Evolutionary conservation across 2,797 vertebrate genomes (phyloP).

Genomic region (Darevskia mixta): DNA sequence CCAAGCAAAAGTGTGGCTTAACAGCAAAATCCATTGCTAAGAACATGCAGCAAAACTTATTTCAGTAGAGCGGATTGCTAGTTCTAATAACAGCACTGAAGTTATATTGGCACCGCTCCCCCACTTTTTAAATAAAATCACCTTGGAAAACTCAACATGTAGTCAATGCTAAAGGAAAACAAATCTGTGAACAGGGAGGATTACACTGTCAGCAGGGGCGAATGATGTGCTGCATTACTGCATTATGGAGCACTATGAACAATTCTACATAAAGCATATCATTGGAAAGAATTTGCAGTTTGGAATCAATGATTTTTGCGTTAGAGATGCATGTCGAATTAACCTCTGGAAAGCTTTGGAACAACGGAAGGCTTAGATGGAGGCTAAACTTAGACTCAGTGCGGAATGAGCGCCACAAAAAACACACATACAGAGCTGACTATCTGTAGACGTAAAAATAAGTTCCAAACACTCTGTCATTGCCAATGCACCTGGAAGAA

Average conservation of each 20-base stretch:
- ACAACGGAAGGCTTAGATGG: conserved; percentile 13
- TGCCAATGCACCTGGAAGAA: no score
- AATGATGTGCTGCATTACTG: conserved; percentile 35
- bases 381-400: conserved; percentile 13
- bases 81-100: no score
- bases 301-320: conserved; percentile 34
- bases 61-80: no score
- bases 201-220: conserved; percentile 14
- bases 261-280: conserved; percentile 47
- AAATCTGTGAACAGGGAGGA: neutral
- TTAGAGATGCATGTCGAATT: conserved; percentile 4
- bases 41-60: neutral
- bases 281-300: conserved; percentile 47
- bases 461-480: no score
- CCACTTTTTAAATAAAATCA: neutral
- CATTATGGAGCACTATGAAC: conserved; percentile 37
- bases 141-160: conserved; percentile 8
- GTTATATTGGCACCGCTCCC: no score
- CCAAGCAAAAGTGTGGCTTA: neutral
- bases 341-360: neutral
- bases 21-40: neutral
- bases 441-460: no score
- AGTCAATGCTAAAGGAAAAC: conserved; percentile 18
- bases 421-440: no score
- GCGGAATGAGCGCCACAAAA: neutral